phyloP scores from a whole-genome alignment of 2,888 invertebrate species.

The Drosophila mayaguana region DNA sequence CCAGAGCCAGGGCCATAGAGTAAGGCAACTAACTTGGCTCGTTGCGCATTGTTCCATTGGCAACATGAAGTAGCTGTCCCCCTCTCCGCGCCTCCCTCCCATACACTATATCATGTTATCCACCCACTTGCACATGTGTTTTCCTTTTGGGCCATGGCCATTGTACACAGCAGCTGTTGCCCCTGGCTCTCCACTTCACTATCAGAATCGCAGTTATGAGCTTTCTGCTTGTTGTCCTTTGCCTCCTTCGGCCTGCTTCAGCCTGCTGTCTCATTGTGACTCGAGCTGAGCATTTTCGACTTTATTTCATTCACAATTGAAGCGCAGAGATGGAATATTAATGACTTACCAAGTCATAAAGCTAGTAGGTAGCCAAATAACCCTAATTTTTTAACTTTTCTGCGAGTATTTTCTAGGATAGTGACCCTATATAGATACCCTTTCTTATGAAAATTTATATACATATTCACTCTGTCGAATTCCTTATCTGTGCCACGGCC shows the following conservation, averaged over 20 bases:
- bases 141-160: conserved; percentile 48
- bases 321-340: neutral
- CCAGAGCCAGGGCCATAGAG: conserved; percentile 1
- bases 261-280: conserved; percentile 20
- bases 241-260: conserved; percentile 1
- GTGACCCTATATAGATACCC: neutral
- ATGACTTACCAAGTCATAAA: neutral
- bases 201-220: conserved; percentile 66
- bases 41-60: conserved; percentile 46
- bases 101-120: neutral
- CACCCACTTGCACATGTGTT: conserved; percentile 34
- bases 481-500: conserved; percentile 39
- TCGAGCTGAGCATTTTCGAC: conserved; percentile 16
- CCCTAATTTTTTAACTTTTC: neutral
- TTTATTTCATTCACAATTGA: conserved; percentile 14
- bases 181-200: neutral
- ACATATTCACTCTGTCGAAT: neutral
- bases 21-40: conserved; percentile 42
- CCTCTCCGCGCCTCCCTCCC: neutral
- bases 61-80: conserved; percentile 34
- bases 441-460: neutral
- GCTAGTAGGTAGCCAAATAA: neutral
- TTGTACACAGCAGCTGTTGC: conserved; percentile 56
- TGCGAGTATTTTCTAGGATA: neutral
- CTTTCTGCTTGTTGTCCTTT: conserved; percentile 49